Evolutionary conservation across 2,113 vertebrate species (phyloP).

Genomic region (Mustelus asterias): DNA sequence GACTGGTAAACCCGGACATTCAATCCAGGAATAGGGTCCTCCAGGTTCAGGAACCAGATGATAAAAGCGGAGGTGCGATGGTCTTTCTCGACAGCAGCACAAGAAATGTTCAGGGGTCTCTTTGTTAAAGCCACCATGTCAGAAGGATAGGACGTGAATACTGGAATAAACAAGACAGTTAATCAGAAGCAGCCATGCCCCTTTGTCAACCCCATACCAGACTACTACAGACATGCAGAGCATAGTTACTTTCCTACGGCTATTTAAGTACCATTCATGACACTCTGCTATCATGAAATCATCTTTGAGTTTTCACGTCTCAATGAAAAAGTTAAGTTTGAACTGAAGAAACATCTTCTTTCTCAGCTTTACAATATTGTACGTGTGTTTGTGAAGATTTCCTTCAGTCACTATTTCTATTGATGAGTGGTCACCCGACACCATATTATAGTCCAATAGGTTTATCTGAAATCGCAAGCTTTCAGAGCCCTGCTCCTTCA

Average conservation of each 20-base stretch:
- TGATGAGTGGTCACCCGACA: background rate
- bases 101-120: conserved; percentile 43
- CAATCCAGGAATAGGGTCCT: background rate
- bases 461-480: too few relatives aligned
- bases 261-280: background rate
- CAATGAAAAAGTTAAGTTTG: background rate
- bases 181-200: background rate
- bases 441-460: too few relatives aligned
- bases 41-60: conserved; percentile 43
- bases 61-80: conserved; percentile 38
- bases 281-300: background rate
- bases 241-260: background rate
- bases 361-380: background rate
- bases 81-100: conserved; percentile 43
- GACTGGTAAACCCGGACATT: conserved; percentile 40
- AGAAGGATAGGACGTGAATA: conserved; percentile 42
- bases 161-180: conserved; percentile 29
- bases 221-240: background rate
- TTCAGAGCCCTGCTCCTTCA: too few relatives aligned
- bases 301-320: background rate
- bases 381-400: background rate
- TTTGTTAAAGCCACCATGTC: conserved; percentile 43
- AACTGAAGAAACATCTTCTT: background rate
- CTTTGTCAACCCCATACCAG: background rate
- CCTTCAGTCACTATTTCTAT: background rate